Percentiles rank a stretch among this genome's conserved stretches.
Evolutionary conservation across 2,888 invertebrate species (phyloP).

Genomic region (Monoplex corrugatus): DNA sequence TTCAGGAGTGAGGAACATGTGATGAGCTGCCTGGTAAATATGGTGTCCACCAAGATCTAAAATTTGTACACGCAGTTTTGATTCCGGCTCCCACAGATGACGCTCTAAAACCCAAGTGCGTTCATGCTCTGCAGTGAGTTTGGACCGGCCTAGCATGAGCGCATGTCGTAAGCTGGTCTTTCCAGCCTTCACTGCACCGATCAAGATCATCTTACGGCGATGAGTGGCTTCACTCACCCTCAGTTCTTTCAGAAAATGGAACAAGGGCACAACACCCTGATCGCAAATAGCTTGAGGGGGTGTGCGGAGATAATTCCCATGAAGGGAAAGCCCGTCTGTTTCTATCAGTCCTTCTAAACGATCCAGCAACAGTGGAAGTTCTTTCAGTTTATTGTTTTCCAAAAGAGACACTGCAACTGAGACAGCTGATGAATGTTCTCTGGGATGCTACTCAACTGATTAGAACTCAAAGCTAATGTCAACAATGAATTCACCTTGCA

Average conservation of each 20-base stretch:
- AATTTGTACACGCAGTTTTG: conserved; percentile 73
- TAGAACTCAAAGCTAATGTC: conserved; percentile 62
- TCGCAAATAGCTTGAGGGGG: conserved; percentile 74
- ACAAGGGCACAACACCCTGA: conserved; percentile 68
- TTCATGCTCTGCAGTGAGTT: conserved; percentile 72
- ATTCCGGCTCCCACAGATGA: conserved; percentile 77
- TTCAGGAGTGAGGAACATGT: conserved; percentile 76
- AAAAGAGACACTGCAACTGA: conserved; percentile 68
- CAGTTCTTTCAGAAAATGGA: conserved; percentile 69
- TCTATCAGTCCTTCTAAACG: conserved; percentile 65
- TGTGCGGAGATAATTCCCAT: conserved; percentile 65
- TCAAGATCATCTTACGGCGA: conserved; percentile 74
- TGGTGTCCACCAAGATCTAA: conserved; percentile 78
- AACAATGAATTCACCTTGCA: conserved; percentile 64
- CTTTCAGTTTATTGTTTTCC: conserved; percentile 67
- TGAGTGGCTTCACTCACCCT: conserved; percentile 74
- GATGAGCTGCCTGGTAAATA: conserved; percentile 77
- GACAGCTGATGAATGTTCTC: conserved; percentile 66
- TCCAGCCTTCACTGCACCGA: conserved; percentile 75
- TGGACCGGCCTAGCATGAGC: conserved; percentile 69
- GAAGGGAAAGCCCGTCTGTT: conserved; percentile 66
- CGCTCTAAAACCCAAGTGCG: conserved; percentile 77
- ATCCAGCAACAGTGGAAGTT: conserved; percentile 71
- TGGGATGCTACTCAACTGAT: conserved; percentile 66
- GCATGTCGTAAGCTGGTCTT: conserved; percentile 77